These are phyloP conservation scores for Drosophila triauraria DNA, from an alignment of 1,140 invertebrate genomes.

Conservation along the genomic window DNA sequence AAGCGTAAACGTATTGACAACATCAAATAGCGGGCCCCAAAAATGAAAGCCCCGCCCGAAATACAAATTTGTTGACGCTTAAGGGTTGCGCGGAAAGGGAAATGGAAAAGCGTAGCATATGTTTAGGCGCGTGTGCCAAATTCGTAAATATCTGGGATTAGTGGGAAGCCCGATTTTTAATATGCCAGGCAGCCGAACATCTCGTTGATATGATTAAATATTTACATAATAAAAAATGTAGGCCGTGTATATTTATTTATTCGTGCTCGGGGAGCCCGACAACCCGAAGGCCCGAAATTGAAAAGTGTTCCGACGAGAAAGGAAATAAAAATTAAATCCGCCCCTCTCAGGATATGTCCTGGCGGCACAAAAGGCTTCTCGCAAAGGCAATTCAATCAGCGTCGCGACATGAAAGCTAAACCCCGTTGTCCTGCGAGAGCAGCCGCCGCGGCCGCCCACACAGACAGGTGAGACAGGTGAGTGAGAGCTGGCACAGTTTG, in stretches of 20 bases:
- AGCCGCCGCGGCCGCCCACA: conserved; percentile 21
- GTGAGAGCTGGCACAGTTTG: conserved; percentile 34
- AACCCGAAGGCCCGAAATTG: conserved; percentile 34
- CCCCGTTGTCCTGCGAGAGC: conserved; percentile 40
- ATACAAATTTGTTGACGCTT: conserved; percentile 54
- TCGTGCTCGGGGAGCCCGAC: conserved; percentile 22
- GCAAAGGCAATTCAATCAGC: conserved; percentile 77
- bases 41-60: conserved; percentile 33
- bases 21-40: conserved; percentile 58
- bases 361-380: conserved; percentile 45
- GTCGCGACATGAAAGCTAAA: conserved; percentile 72
- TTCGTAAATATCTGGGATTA: conserved; percentile 63
- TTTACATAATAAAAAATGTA: conserved; percentile 79
- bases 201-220: conserved; percentile 81
- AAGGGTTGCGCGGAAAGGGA: conserved; percentile 12
- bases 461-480: conserved; percentile 46
- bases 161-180: conserved; percentile 55
- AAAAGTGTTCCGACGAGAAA: conserved; percentile 55
- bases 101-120: conserved; percentile 52
- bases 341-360: conserved; percentile 13
- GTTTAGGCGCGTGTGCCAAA: conserved; percentile 69
- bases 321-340: conserved; percentile 10
- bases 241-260: conserved; percentile 70
- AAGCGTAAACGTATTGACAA: conserved; percentile 79
- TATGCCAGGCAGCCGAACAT: conserved; percentile 49